These are phyloP conservation scores for Rhamnusium bicolor DNA, from an alignment of 2,888 invertebrate genomes.

Conservation along the genomic window DNA sequence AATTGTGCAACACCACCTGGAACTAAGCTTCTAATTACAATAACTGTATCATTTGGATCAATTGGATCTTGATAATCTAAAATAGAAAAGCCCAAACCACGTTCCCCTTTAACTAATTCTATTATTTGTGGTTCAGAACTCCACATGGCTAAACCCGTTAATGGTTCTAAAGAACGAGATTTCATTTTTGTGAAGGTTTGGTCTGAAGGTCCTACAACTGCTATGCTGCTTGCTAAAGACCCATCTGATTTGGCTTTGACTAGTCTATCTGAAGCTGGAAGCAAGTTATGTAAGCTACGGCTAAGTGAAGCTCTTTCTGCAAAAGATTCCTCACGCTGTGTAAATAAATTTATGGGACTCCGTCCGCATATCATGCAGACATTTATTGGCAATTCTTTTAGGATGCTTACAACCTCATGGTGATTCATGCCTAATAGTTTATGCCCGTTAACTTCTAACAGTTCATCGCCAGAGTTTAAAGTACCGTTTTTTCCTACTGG, in stretches of 20 bases:
- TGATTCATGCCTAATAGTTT: conserved; percentile 93
- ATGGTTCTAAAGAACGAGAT: conserved; percentile 95
- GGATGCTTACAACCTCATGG: conserved; percentile 92
- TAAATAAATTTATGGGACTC: conserved; percentile 68
- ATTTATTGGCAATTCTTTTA: conserved; percentile 92
- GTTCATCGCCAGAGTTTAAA: conserved; percentile 94
- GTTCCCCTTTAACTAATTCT: conserved; percentile 95
- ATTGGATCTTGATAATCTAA: conserved; percentile 96
- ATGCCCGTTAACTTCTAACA: conserved; percentile 94
- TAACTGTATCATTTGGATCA: conserved; percentile 96
- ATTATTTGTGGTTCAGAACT: conserved; percentile 97
- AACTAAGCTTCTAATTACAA: conserved; percentile 97
- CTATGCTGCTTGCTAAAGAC: conserved; percentile 81
- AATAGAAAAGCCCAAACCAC: conserved; percentile 98
- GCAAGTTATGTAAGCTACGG: conserved; percentile 77
- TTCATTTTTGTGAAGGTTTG: conserved; percentile 79
- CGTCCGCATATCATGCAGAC: conserved; percentile 94
- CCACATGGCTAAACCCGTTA: conserved; percentile 99
- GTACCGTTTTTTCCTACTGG: conserved; percentile 95
- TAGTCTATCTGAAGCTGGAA: conserved; percentile 80
- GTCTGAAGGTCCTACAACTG: conserved; percentile 72
- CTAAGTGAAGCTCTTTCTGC: conserved; percentile 70
- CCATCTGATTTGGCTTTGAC: conserved; percentile 95
- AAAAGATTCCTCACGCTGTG: conserved; percentile 61
- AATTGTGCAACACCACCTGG: conserved; percentile 98